A percentile compares a stretch with the other conserved stretches of the same genome.
These are phyloP conservation scores for Lordiphosa mommai DNA, from an alignment of 1,140 invertebrate species.

Conservation along the genomic window DNA sequence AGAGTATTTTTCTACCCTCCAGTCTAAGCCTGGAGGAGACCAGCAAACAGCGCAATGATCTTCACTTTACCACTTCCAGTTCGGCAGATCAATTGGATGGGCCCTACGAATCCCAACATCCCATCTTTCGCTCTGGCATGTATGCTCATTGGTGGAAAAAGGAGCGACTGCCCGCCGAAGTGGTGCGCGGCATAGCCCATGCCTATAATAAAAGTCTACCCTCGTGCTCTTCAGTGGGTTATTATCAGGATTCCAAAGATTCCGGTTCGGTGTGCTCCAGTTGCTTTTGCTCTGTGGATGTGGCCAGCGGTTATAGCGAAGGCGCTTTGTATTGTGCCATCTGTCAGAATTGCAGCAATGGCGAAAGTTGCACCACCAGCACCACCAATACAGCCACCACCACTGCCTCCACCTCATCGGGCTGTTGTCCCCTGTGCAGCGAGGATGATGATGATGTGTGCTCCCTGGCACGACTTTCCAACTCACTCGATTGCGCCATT, in stretches of 20 bases:
- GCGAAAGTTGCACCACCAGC: constrained; percentile 31
- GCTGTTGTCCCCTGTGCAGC: constrained; percentile 66
- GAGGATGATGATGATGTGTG: constrained; percentile 30
- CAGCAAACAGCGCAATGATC: constrained; percentile 6
- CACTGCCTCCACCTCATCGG: constrained; percentile 41
- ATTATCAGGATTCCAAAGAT: constrained; percentile 36
- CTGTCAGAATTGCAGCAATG: constrained; percentile 56
- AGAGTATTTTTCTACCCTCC: constrained; percentile 65
- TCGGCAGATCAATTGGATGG: constrained; percentile 47
- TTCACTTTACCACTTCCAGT: constrained; percentile 39
- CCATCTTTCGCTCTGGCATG: constrained; percentile 88
- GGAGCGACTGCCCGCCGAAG: constrained; percentile 86
- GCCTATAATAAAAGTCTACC: constrained; percentile 65
- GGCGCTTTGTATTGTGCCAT: constrained; percentile 62
- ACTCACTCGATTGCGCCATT: constrained; percentile 65
- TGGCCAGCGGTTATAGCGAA: constrained; percentile 65
- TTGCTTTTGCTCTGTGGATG: constrained; percentile 46
- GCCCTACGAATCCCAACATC: not conserved
- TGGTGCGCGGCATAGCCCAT: constrained; percentile 81
- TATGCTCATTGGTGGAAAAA: constrained; percentile 96
- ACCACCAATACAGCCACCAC: constrained; percentile 67
- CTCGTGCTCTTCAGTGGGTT: not conserved
- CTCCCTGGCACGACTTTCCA: constrained; percentile 37
- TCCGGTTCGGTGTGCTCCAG: constrained; percentile 48
- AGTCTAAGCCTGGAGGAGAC: constrained; percentile 55